phyloP scores from a whole-genome alignment of 2,888 invertebrate genomes.

The Melangyna quadrimaculata region DNA sequence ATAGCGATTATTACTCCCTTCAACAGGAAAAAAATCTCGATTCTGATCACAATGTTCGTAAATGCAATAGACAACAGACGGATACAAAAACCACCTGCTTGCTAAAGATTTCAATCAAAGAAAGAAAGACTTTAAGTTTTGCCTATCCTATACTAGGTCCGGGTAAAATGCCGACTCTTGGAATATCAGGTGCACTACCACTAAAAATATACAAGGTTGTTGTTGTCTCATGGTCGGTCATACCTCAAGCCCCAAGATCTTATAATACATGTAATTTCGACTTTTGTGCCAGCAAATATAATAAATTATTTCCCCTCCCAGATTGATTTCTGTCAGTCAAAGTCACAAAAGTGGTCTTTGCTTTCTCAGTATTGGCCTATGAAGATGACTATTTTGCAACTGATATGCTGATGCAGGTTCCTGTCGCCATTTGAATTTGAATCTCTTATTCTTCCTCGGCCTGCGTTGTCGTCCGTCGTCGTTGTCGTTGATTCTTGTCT shows the following conservation, averaged over 20 bases:
- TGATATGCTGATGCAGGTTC: slow-evolving; percentile 20
- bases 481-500: neutral
- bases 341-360: slow-evolving; percentile 51
- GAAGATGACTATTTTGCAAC: slow-evolving; percentile 40
- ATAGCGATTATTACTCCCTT: neutral
- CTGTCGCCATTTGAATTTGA: slow-evolving; percentile 63
- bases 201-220: neutral
- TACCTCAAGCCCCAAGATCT: slow-evolving; percentile 20
- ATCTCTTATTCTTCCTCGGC: slow-evolving; percentile 48
- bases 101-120: slow-evolving; percentile 37
- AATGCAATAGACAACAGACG: neutral
- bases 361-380: slow-evolving; percentile 38
- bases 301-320: slow-evolving; percentile 57
- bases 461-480: neutral
- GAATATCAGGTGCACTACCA: slow-evolving; percentile 41
- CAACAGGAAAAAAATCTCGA: neutral
- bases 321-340: slow-evolving; percentile 72
- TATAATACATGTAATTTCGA: slow-evolving; percentile 60
- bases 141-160: slow-evolving; percentile 9
- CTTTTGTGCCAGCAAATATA: slow-evolving; percentile 58
- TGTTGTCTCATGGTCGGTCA: slow-evolving; percentile 5
- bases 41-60: neutral
- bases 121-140: slow-evolving; percentile 4
- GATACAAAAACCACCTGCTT: slow-evolving; percentile 54
- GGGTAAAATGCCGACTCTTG: slow-evolving; percentile 14